phyloP scores from a whole-genome alignment of 2,797 vertebrate genomes.

The Myotis daubentonii region DNA sequence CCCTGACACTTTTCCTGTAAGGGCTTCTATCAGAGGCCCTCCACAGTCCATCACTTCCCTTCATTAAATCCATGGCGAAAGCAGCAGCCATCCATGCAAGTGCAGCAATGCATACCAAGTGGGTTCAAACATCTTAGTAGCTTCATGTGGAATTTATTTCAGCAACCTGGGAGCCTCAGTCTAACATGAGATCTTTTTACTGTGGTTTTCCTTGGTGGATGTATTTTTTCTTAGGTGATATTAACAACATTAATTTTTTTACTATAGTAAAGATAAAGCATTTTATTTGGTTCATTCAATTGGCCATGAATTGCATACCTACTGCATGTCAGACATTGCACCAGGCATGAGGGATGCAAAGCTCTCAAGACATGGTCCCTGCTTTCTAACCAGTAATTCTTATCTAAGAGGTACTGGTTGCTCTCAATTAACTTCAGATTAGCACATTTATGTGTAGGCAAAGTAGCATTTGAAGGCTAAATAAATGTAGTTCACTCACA shows the following conservation, averaged over 20 bases:
- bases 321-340: background rate
- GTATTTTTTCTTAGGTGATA: background rate
- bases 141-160: background rate
- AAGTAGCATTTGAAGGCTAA: background rate
- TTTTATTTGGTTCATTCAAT: background rate
- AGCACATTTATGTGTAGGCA: background rate
- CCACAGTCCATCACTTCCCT: slow-evolving; percentile 51
- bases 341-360: background rate
- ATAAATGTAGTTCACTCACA: background rate
- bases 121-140: background rate
- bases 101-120: slow-evolving; percentile 32
- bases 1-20: slow-evolving; percentile 54
- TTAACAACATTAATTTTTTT: background rate
- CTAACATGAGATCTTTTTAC: background rate
- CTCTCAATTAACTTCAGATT: background rate
- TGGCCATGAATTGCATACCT: background rate
- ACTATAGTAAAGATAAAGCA: background rate
- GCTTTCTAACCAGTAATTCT: background rate
- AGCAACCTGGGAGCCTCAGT: background rate
- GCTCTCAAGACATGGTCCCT: background rate
- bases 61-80: slow-evolving; percentile 48
- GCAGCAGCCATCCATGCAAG: background rate
- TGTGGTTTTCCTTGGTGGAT: background rate
- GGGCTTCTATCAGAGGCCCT: slow-evolving; percentile 40
- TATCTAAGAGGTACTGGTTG: background rate